These are phyloP conservation scores for Whitmania pigra DNA, from an alignment of 1,140 invertebrate species.

Conservation along the genomic window DNA sequence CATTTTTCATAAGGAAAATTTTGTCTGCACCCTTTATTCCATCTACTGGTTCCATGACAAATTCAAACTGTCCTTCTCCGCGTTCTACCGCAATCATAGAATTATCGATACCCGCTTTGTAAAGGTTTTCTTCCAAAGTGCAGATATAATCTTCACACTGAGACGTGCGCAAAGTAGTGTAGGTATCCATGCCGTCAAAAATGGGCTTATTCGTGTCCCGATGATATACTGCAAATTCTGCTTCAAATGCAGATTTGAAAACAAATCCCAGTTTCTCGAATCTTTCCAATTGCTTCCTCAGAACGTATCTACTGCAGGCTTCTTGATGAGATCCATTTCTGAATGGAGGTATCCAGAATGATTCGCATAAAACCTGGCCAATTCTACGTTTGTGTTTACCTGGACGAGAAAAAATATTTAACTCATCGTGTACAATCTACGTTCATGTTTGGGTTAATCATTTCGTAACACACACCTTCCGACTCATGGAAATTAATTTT, in stretches of 20 bases:
- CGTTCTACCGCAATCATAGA: constrained; percentile 15
- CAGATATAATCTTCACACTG: constrained; percentile 18
- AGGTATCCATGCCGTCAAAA: constrained; percentile 13
- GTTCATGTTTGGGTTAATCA: background rate
- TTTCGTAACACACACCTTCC: background rate
- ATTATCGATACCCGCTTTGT: constrained; percentile 14
- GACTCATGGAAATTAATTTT: background rate
- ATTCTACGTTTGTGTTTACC: constrained; percentile 10
- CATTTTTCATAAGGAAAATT: constrained; percentile 13
- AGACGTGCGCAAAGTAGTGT: constrained; percentile 14
- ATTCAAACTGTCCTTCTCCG: constrained; percentile 23
- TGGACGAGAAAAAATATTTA: constrained; percentile 9
- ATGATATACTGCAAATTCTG: constrained; percentile 19
- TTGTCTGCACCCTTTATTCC: constrained; percentile 21
- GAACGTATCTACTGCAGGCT: constrained; percentile 19
- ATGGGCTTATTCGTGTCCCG: constrained; percentile 13
- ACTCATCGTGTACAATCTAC: background rate
- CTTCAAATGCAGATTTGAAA: constrained; percentile 22
- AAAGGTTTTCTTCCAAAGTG: constrained; percentile 15
- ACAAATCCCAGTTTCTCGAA: constrained; percentile 13
- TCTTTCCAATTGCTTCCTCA: constrained; percentile 21
- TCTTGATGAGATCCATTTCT: constrained; percentile 9
- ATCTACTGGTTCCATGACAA: constrained; percentile 2
- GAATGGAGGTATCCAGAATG: constrained; percentile 6
- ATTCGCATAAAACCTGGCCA: constrained; percentile 20